Evolutionary conservation across 1,140 invertebrate species (phyloP), one percentile per base, ranked within the genome.

Genomic region (Apolygus lucorum): DNA sequence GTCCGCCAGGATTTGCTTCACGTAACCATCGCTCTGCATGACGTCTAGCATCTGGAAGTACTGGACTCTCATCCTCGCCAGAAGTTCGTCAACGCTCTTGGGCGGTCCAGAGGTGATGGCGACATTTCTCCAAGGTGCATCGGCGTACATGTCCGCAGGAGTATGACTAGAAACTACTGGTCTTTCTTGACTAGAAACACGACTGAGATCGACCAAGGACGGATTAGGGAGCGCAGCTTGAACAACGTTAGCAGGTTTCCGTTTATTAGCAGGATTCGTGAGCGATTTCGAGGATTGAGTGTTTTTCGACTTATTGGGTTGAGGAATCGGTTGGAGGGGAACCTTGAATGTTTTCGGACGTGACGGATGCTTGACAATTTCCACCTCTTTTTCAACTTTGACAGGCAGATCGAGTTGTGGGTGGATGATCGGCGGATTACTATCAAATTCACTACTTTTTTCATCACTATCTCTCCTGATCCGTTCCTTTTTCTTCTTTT

Each of bases 1-100:
- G 76, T 92, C 85, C n/a, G 82, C 78, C 52, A 88, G 83, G 8
- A 96, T 81, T 14, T 87, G 82, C 52, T 81, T 76, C 72, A 86
- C 85, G 78, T 90, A 96, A 14, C 85, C 80, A 1, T 89, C 85
- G 69, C 85, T 85, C 79, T 90, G 88, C 90, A 97, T 93, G 65
- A 84, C 84, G 71, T 90, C 84, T 52, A 96, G 81, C 80, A 91
- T 88, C 26, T 86, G 81, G 81, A 94, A 84, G 77, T 91, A 92
- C 79, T 95, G 91, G 75, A 88, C 85, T 74, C 89, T 87, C 62
- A 73, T 91, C 77, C 88, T 84, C 78, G 94, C 91, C 24, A 96
- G 79, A 71, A 95, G 89, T 77, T 91, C 90, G 73, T 90, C 87
- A 72, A 93, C 80, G 81, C 93, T 91, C 70, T 87, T 85, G 77